Percentiles rank a stretch among this genome's conserved stretches.
These are phyloP conservation scores for Drosophila suboccidentalis DNA, from an alignment of 2,888 invertebrate species.

Conservation along the genomic window DNA sequence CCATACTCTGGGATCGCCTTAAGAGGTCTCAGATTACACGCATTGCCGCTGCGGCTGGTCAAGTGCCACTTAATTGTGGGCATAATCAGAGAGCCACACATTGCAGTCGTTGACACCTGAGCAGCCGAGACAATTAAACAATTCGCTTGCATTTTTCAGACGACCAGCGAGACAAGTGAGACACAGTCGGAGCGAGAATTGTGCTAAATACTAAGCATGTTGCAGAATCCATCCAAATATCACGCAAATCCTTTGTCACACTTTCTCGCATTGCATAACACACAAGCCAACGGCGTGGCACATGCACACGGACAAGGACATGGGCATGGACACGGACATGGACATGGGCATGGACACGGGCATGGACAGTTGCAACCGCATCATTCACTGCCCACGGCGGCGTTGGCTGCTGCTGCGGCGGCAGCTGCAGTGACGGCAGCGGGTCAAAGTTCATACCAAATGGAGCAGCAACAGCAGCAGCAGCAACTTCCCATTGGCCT, in stretches of 20 bases:
- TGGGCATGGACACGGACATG: conserved; percentile 52
- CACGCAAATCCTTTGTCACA: conserved; percentile 86
- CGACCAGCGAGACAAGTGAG: conserved; percentile 48
- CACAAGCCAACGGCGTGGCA: conserved; percentile 71
- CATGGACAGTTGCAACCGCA: conserved; percentile 74
- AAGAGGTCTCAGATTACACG: conserved; percentile 59
- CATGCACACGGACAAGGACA: conserved; percentile 49
- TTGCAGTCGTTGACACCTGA: conserved; percentile 74
- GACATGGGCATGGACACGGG: conserved; percentile 47
- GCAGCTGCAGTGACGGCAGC: conserved; percentile 67
- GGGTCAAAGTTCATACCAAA: conserved; percentile 79
- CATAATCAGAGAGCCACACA: conserved; percentile 51
- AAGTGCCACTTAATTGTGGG: conserved; percentile 71
- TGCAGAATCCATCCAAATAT: conserved; percentile 86
- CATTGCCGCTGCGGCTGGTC: conserved; percentile 28
- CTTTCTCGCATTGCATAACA: conserved; percentile 85
- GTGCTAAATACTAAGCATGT: conserved; percentile 81
- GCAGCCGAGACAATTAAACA: conserved; percentile 40
- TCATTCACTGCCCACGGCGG: conserved; percentile 77
- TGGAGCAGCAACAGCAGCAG: conserved; percentile 65
- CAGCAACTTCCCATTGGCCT: conserved; percentile 65
- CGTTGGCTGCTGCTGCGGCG: conserved; percentile 74
- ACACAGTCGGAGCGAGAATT: conserved; percentile 25
- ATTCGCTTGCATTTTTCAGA: conserved; percentile 62
- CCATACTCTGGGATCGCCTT: background rate